Percentiles rank a stretch among this genome's conserved stretches.
These are phyloP conservation scores for Habroteleia sp. DNA, from an alignment of 2,888 invertebrate genomes.

Conservation along the genomic window DNA sequence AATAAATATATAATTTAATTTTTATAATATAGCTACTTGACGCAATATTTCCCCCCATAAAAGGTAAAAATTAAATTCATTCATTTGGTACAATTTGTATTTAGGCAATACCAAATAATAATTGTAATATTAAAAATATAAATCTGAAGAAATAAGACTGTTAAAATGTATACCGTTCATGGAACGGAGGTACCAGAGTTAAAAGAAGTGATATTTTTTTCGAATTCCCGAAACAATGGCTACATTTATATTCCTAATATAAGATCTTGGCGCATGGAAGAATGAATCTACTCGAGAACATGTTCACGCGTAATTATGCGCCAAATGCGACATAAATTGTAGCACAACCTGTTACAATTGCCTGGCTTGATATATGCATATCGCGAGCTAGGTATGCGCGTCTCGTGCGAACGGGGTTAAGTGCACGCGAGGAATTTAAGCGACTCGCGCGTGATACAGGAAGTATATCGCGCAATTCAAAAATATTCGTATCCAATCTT, in stretches of 20 bases:
- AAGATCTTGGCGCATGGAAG: slow-evolving; percentile 1
- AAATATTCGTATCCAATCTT: too few relatives aligned
- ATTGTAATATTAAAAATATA: too few relatives aligned
- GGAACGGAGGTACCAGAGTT: too few relatives aligned
- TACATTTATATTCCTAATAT: slow-evolving; percentile 9
- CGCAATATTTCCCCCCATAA: too few relatives aligned
- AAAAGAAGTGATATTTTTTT: too few relatives aligned
- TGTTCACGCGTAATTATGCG: slow-evolving; percentile 36
- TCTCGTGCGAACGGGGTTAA: slow-evolving; percentile 52
- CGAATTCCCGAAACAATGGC: slow-evolving; percentile 20
- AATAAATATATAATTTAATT: too few relatives aligned
- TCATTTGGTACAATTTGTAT: too few relatives aligned
- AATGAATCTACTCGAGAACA: slow-evolving; percentile 3
- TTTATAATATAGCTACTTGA: too few relatives aligned
- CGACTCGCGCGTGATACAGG: slow-evolving; percentile 40
- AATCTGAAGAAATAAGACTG: too few relatives aligned
- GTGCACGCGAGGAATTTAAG: slow-evolving; percentile 54
- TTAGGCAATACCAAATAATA: too few relatives aligned
- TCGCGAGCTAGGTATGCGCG: slow-evolving; percentile 32
- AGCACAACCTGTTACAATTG: slow-evolving; percentile 48
- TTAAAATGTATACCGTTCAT: too few relatives aligned
- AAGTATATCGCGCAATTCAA: slow-evolving; percentile 28
- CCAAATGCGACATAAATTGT: slow-evolving; percentile 43
- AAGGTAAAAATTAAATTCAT: too few relatives aligned
- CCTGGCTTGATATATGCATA: slow-evolving; percentile 37